Base-by-base conservation (phyloP, 2,113 vertebrate species). In the Alces alces region DNA sequence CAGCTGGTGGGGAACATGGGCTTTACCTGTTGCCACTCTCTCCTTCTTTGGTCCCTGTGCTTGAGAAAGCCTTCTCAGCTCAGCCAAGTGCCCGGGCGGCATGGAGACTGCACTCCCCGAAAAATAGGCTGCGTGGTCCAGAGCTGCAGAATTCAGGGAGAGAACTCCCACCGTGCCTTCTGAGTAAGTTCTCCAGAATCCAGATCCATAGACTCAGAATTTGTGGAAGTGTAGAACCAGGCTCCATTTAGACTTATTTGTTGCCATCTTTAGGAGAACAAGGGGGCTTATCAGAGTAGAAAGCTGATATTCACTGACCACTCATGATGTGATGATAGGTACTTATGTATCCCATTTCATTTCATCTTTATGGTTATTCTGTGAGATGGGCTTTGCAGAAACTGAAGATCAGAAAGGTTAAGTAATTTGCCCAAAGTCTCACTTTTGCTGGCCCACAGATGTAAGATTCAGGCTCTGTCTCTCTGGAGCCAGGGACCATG, bases 281-380 rank as follows among this genome's bases (percentile, higher is more conserved):
- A 52, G 30, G 84, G 30, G 86, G 14, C 6, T 84, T 28, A 55
- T 13, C 55, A 57, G 23, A 80, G 79, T 36, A 39, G 70, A 47
- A 83, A 78, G 58, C 11, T 84, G 25, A 8, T n/a, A 28, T 58
- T 64, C 28, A 45, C 33, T 84, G 91, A 50, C 33, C 5, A 60
- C 17, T 39, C 30, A 2, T 17, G 23, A 45, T 43, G 21, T 45
- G 70, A 50, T 45, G 70, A 50, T 33, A 21, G 45, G 25, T 19
- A 30, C 61, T 89, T 14, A 7, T 0, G 5, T 15, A 16, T 3
- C 58, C 8, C 3, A 1, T 21, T 58, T 19, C 27, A 3, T 70
- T 57, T 83, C 60, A 33, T 60, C 73, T 87, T 25, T 6, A 7
- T 3, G 23, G 55, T 39, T 82, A 2, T 47, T 86, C 96, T 73